phyloP scores from a whole-genome alignment of 1,140 invertebrate species.

The Halotydeus destructor region DNA sequence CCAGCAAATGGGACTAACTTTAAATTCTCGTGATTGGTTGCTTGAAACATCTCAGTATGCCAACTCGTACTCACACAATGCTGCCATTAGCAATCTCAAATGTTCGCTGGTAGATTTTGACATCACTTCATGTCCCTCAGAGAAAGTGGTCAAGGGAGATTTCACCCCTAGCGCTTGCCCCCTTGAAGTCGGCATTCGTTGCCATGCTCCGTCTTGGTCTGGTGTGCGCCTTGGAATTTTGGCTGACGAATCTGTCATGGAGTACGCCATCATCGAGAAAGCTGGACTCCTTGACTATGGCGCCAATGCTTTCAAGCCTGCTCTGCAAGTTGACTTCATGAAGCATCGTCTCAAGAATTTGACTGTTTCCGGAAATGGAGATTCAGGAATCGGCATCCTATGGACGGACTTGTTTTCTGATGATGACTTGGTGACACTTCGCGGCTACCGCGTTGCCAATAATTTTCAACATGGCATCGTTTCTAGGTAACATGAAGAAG shows the following conservation, averaged over 20 bases:
- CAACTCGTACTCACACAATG: conserved; percentile 6
- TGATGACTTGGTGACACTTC: conserved; percentile 55
- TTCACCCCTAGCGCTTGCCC: conserved; percentile 66
- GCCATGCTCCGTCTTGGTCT: conserved; percentile 76
- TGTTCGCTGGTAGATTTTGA: conserved; percentile 83
- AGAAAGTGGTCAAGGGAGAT: conserved; percentile 34
- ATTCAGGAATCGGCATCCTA: conserved; percentile 65
- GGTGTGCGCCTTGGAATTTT: conserved; percentile 69
- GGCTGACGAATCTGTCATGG: conserved; percentile 61
- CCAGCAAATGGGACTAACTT: conserved; percentile 73
- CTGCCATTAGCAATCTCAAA: conserved; percentile 48
- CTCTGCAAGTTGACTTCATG: conserved; percentile 87
- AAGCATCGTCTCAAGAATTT: conserved; percentile 70
- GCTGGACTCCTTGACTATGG: conserved; percentile 84
- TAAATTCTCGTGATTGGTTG: conserved; percentile 80
- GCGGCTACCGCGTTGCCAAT: conserved; percentile 64
- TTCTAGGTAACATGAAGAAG: too few relatives aligned
- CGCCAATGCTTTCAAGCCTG: conserved; percentile 65
- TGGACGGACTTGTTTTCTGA: conserved; percentile 67
- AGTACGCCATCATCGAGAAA: conserved; percentile 66
- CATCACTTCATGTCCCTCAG: conserved; percentile 62
- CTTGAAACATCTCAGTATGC: conserved; percentile 34
- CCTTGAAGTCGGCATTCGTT: conserved; percentile 67
- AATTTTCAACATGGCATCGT: conserved; percentile 65
- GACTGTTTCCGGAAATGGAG: conserved; percentile 51